Percentiles rank a stretch among this genome's conserved stretches.
Conservation (phyloP, 2,888 invertebrate species). For the Drosophila anomelani region DNA sequence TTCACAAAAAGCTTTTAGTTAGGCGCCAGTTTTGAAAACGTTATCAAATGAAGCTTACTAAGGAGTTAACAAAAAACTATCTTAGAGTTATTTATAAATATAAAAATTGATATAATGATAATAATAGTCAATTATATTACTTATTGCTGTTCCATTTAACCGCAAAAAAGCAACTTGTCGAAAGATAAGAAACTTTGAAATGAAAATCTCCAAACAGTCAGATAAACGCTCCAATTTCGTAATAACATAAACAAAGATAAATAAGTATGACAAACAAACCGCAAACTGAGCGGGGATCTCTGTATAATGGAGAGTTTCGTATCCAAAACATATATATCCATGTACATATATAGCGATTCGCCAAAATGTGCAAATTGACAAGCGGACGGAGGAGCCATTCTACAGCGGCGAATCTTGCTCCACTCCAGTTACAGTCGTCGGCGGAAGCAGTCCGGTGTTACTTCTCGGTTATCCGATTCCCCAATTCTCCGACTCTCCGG, state of each 20-base stretch:
- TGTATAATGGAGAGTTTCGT: constrained; percentile 30
- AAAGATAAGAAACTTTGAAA: constrained; percentile 56
- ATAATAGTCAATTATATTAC: not conserved
- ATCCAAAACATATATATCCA: constrained; percentile 1
- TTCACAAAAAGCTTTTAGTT: constrained; percentile 51
- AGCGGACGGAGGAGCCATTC: constrained; percentile 22
- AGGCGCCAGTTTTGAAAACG: constrained; percentile 35
- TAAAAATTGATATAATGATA: not conserved
- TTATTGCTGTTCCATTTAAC: not conserved
- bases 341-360: constrained; percentile 13
- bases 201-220: constrained; percentile 49
- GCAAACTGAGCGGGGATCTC: constrained; percentile 18
- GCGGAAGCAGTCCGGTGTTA: constrained; percentile 31
- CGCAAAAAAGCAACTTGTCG: not conserved
- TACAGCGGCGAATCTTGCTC: constrained; percentile 21
- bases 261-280: constrained; percentile 44
- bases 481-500: not conserved
- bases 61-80: not conserved
- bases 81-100: not conserved
- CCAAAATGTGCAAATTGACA: constrained; percentile 65
- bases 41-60: not conserved
- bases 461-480: constrained; percentile 21
- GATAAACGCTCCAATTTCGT: constrained; percentile 54
- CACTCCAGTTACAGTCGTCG: constrained; percentile 23
- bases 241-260: constrained; percentile 58